Evolutionary conservation across 2,113 vertebrate genomes (phyloP).

Genomic region (Tautogolabrus adspersus): DNA sequence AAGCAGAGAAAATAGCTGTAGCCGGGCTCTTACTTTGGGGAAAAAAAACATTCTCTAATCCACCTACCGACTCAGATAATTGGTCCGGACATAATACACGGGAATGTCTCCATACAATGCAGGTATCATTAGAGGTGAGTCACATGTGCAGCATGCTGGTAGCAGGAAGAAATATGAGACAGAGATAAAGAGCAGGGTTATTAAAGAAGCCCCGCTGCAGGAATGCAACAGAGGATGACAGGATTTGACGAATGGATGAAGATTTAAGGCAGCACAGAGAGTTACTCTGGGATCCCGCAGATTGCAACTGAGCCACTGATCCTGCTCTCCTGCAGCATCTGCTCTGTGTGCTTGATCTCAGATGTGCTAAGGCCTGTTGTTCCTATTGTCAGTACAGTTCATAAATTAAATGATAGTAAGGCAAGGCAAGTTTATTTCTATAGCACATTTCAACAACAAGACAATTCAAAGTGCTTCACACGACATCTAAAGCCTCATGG

Average conservation of each 20-base stretch:
- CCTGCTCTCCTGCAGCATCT: conserved; percentile 42
- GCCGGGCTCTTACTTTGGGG: background rate
- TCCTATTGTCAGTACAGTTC: conserved; percentile 21
- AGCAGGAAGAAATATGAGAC: conserved; percentile 37
- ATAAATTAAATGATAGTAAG: too few species aligned
- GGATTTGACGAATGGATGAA: conserved; percentile 63
- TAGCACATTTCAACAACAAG: too few species aligned
- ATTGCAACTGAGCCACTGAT: conserved; percentile 45
- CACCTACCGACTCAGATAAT: conserved; percentile 41
- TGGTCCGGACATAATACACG: conserved; percentile 38
- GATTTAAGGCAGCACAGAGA: conserved; percentile 48
- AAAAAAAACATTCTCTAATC: conserved; percentile 28
- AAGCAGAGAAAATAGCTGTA: conserved; percentile 2
- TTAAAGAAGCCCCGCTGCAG: conserved; percentile 56
- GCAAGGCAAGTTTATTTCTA: too few species aligned
- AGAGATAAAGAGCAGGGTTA: conserved; percentile 66
- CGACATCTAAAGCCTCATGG: too few species aligned
- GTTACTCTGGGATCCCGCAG: conserved; percentile 36
- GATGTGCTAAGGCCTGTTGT: conserved; percentile 21
- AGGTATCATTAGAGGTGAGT: conserved; percentile 58
- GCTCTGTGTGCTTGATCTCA: conserved; percentile 34
- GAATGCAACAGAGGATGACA: conserved; percentile 57
- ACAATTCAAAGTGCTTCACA: too few species aligned
- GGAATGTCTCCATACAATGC: conserved; percentile 31
- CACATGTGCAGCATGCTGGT: conserved; percentile 36